Evolutionary conservation across 1,140 invertebrate species (phyloP), one percentile per base, ranked within the genome.

Genomic region (Macrocentrus cingulum): DNA sequence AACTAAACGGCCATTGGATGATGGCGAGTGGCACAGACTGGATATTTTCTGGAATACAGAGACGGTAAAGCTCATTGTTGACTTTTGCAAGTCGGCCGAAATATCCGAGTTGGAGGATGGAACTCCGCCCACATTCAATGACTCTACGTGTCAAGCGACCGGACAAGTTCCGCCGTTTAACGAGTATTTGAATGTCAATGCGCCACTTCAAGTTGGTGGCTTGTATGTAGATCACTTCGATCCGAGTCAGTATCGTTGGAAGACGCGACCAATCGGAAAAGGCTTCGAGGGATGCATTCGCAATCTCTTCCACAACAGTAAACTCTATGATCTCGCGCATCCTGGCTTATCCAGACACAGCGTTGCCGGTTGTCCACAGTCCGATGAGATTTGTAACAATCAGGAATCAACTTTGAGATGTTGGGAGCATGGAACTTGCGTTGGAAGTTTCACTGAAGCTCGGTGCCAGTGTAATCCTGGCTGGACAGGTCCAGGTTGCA

Each of bases 21-120:
- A 98, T 75, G 94, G 95, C 1, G 91, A 94, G 72, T 99, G 96
- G 96, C 96, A 99, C 79, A 83, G 92, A 58, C 81, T 98, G 45
- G 95, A 98, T 77, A 86, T 99, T 53, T 97, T 96, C 72, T 96
- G 95, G 91, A 89, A 94, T 68, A 94, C 91, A 9, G 94, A 95
- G 83, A 89, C 87, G 64, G 91, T 95, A 0, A 84, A 91, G 66
- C 88, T 98, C 83, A 89, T 97, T 9, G 90, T 98, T 1, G 95
- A 98, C 72, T 91, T 88, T 59, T 98, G 95, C 73, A 89, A 88
- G 71, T 90, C 89, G 0, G 92, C 94, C 1, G 86, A 89, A 63
- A 88, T 95, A 50, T 85, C 87, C 52, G 91, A 95, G 80, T 83
- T 89, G 66, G 92, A 95, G 79, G 94, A 97, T 73, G 91, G 92